Percentiles rank a stretch among this genome's conserved stretches.
These are phyloP conservation scores for Chromis chromis DNA, from an alignment of 2,797 vertebrate species.

Conservation along the genomic window DNA sequence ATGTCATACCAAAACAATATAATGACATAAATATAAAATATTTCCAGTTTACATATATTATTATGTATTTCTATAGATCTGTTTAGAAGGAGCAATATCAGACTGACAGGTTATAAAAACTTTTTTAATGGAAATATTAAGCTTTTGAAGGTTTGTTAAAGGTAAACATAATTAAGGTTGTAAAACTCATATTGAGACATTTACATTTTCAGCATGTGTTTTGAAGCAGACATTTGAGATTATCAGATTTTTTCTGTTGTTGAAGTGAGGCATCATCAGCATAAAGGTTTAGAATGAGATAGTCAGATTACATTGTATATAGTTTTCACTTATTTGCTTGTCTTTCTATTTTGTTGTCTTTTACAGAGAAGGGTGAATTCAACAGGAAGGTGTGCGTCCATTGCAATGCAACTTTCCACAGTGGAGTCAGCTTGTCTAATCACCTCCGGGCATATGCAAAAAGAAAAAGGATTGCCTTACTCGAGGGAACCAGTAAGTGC, in stretches of 20 bases:
- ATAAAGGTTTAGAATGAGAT: constrained; percentile 25
- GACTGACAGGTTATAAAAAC: too few relatives aligned
- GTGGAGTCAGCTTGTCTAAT: constrained; percentile 95
- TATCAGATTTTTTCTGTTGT: neutral
- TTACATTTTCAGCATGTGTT: neutral
- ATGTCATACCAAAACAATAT: too few relatives aligned
- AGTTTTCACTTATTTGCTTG: neutral
- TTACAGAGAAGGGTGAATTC: constrained; percentile 83
- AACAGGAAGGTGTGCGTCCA: constrained; percentile 90
- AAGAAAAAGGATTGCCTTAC: constrained; percentile 90
- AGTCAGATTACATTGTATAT: neutral
- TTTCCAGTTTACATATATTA: too few relatives aligned
- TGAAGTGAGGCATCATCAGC: constrained; percentile 48
- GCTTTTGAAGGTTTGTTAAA: too few relatives aligned
- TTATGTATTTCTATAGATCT: too few relatives aligned
- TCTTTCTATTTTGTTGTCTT: constrained; percentile 27
- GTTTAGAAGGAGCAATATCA: too few relatives aligned
- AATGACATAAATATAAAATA: too few relatives aligned
- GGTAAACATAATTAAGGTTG: neutral
- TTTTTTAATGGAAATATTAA: too few relatives aligned
- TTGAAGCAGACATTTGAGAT: too few relatives aligned
- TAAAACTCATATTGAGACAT: neutral
- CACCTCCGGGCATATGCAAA: constrained; percentile 94
- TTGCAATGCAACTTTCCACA: constrained; percentile 95
- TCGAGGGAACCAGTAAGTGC: constrained; percentile 92